Evolutionary conservation across 1,140 invertebrate species (phyloP).

Genomic region (Goniozus legneri): DNA sequence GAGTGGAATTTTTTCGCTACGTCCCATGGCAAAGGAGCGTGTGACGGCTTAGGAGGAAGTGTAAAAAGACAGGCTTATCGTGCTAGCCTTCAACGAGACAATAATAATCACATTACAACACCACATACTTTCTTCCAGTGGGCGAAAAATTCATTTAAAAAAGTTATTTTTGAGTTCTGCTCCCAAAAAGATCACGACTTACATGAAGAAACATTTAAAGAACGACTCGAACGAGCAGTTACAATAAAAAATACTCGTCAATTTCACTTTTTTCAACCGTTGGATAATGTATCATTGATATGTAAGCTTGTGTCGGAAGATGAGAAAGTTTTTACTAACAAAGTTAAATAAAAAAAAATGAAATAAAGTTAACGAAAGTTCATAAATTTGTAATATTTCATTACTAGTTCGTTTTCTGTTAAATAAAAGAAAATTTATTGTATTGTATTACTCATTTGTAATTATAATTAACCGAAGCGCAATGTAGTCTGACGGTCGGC

Average conservation of each 20-base stretch:
- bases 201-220: background rate
- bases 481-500: no score
- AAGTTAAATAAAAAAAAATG: background rate
- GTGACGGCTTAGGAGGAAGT: constrained; percentile 17
- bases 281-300: background rate
- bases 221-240: background rate
- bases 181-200: no score
- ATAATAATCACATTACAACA: constrained; percentile 1
- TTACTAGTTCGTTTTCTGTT: background rate
- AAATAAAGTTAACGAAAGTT: background rate
- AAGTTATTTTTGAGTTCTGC: background rate
- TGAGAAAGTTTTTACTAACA: background rate
- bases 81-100: constrained; percentile 12
- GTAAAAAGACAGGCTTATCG: constrained; percentile 11
- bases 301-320: constrained; percentile 1
- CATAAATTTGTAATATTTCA: background rate
- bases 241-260: constrained; percentile 3
- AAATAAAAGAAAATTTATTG: background rate
- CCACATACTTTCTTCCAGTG: background rate
- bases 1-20: constrained; percentile 35
- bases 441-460: background rate
- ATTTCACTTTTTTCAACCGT: background rate
- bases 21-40: constrained; percentile 23
- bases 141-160: background rate
- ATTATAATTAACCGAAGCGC: no score